Evolutionary conservation across 2,888 invertebrate species (phyloP).

Genomic region (Philereme vetulata): DNA sequence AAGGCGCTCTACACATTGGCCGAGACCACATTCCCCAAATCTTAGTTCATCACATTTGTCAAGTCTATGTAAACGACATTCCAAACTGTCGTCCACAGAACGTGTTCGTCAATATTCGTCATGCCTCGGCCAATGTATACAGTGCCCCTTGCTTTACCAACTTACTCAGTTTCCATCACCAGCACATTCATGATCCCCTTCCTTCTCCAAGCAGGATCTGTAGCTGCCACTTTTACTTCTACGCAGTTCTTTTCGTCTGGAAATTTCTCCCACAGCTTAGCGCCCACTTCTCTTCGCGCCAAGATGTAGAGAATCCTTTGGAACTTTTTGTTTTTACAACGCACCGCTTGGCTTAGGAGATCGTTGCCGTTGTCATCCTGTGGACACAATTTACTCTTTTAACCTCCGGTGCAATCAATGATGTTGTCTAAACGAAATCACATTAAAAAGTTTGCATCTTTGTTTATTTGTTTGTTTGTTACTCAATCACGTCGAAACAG

Average conservation of each 20-base stretch:
- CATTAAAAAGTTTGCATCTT: too few species aligned
- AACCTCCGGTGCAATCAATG: too few species aligned
- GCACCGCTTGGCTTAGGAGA: constrained; percentile 69
- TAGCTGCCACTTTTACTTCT: constrained; percentile 87
- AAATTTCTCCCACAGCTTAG: constrained; percentile 83
- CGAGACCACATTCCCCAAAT: too few species aligned
- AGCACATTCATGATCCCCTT: constrained; percentile 87
- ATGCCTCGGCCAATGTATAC: too few species aligned
- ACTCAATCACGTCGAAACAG: too few species aligned
- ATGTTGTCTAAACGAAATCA: too few species aligned
- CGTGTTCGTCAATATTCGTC: too few species aligned
- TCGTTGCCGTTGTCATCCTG: constrained; percentile 63
- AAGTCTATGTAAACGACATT: too few species aligned
- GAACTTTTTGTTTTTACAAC: constrained; percentile 85
- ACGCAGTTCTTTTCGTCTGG: constrained; percentile 81
- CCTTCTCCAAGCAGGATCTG: constrained; percentile 86
- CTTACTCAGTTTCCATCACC: constrained; percentile 86
- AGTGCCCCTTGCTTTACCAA: constrained; percentile 6
- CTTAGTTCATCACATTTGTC: too few species aligned
- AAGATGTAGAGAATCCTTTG: constrained; percentile 85
- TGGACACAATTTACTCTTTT: constrained; percentile 24
- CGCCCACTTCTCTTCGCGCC: constrained; percentile 80
- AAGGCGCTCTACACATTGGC: too few species aligned
- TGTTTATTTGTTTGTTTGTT: too few species aligned
- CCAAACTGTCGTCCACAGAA: too few species aligned